phyloP scores from a whole-genome alignment of 2,797 vertebrate genomes.

The Parauchenoglanis ngamensis region DNA sequence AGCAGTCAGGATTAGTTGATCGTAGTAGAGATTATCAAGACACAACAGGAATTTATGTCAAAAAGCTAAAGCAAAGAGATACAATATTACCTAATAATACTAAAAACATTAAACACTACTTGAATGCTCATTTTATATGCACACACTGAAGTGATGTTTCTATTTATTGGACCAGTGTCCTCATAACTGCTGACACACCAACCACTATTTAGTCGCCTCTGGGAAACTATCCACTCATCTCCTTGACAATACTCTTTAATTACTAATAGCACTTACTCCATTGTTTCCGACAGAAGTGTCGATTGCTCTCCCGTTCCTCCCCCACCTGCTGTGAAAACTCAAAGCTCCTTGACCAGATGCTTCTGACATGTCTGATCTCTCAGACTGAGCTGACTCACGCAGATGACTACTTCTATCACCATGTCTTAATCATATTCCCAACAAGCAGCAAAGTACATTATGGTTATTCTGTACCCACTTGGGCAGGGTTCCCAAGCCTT shows the following conservation, averaged over 20 bases:
- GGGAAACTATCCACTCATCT: constrained; percentile 6
- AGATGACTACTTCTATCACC: background rate
- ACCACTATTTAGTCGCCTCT: background rate
- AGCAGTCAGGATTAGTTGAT: background rate
- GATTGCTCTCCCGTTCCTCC: constrained; percentile 16
- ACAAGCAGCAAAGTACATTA: background rate
- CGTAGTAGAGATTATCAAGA: background rate
- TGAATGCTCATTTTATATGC: background rate
- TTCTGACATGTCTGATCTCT: constrained; percentile 6
- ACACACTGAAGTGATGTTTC: background rate
- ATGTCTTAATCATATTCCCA: background rate
- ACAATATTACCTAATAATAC: no score
- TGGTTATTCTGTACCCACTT: background rate
- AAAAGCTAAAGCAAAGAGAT: background rate
- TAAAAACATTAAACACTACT: background rate
- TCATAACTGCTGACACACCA: background rate
- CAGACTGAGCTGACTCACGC: constrained; percentile 2
- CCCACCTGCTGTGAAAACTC: constrained; percentile 20
- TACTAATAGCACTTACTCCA: constrained; percentile 20
- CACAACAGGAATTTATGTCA: background rate
- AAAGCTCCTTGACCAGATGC: constrained; percentile 16
- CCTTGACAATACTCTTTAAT: constrained; percentile 38
- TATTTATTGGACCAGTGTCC: background rate
- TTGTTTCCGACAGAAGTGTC: constrained; percentile 36
- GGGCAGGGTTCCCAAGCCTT: background rate